Conservation (phyloP, 1,140 invertebrate genomes). For the Hydropsyche tenuis region DNA sequence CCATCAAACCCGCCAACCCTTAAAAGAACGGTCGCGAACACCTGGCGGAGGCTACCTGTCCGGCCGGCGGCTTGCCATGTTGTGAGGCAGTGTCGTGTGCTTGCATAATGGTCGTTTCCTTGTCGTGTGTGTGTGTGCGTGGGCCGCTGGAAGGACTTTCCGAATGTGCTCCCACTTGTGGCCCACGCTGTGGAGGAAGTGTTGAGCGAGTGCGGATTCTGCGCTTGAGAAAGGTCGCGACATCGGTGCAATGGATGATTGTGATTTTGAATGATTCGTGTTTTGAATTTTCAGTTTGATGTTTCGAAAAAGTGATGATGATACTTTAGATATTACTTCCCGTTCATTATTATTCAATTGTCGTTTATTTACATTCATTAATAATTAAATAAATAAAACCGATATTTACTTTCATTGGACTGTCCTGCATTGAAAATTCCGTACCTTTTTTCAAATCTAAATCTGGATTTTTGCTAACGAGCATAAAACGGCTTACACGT, state of each 20-base stretch:
- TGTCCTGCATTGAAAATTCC: too few relatives aligned
- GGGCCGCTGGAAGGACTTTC: neutral
- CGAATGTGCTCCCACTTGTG: conserved; percentile 8
- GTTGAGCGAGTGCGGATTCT: too few relatives aligned
- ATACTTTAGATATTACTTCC: too few relatives aligned
- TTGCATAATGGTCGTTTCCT: neutral
- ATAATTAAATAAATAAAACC: too few relatives aligned
- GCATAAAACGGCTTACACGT: neutral
- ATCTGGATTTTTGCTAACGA: neutral
- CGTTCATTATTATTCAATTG: too few relatives aligned
- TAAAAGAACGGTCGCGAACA: neutral
- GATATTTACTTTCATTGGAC: too few relatives aligned
- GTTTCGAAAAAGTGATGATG: too few relatives aligned
- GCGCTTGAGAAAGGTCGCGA: too few relatives aligned
- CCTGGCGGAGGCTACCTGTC: neutral
- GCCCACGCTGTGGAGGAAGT: neutral
- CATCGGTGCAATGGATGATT: neutral
- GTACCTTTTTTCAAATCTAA: too few relatives aligned
- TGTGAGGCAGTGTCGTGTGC: too few relatives aligned
- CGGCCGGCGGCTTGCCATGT: neutral
- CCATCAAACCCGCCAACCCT: conserved; percentile 5
- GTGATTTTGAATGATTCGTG: neutral
- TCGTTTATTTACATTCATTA: too few relatives aligned
- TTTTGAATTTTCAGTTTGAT: too few relatives aligned
- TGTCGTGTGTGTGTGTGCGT: neutral